Evolutionary conservation across 2,113 vertebrate species (phyloP), one percentile per base, ranked within the genome.

Genomic region (Aptenodytes patagonicus): DNA sequence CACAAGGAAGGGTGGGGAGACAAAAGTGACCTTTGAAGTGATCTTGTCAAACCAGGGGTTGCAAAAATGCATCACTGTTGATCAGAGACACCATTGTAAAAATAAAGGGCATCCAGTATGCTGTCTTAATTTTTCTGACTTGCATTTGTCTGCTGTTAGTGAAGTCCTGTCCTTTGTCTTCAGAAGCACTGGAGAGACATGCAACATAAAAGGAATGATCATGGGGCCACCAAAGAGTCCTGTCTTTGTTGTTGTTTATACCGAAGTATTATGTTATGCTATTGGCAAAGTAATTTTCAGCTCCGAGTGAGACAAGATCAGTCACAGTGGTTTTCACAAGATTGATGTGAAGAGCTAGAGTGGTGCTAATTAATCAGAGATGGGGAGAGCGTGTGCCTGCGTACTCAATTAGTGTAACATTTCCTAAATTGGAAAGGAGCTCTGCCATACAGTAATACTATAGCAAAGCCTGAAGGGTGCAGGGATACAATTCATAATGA

Each of bases 351-450:
- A 95, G 97, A 97, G 97, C 97, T 95, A 90, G 95, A 96, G 98
- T 98, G 97, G 98, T 98, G 98, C 98, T 99, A 99, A 99, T 99
- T 99, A 99, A 98, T 98, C 98, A 98, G 97, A 98, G 97, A 97
- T 98, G 97, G 98, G 97, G 97, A 98, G 97, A 97, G 95, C 95
- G 51, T 96, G 96, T 95, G 95, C 90, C 95, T 97, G 98, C 97
- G 95, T 94, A 94, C 93, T 95, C 98, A 97, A 97, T 98, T 98
- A 98, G 97, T 97, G 95, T 96, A 97, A 93, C 82, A 77, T 92
- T 98, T 95, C 96, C 95, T 97, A 95, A 97, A 98, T 97, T 97
- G 95, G 95, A 62, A 40, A 52, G n/a, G 78, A 96, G 69, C 61
- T 42, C 78, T 91, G 87, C 91, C 82, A 10, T 46, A 90, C 81